Evolutionary conservation across 1,140 invertebrate species (phyloP).

Genomic region (Metaphire vulgaris): DNA sequence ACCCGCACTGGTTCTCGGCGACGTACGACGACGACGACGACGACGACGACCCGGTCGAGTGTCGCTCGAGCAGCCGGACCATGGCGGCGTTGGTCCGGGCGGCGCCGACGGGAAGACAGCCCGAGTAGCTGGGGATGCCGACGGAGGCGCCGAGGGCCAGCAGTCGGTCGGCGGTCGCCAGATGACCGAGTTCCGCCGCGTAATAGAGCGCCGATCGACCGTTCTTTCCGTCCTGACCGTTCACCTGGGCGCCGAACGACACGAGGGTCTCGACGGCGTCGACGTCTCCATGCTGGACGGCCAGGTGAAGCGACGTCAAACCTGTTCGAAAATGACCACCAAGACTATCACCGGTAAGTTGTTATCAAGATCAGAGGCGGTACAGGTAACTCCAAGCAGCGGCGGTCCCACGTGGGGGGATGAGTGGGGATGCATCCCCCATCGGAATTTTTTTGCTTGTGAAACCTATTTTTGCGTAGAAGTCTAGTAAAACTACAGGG

Average conservation of each 20-base stretch:
- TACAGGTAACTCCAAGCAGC: background rate
- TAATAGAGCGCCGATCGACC: background rate
- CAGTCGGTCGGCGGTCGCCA: background rate
- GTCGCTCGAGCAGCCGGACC: background rate
- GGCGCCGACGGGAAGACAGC: background rate
- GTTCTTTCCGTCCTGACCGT: background rate
- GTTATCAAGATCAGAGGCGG: too few species aligned
- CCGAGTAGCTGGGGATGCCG: background rate
- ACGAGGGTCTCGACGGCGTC: background rate
- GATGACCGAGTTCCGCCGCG: background rate
- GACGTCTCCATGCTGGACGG: background rate
- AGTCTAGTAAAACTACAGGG: too few species aligned
- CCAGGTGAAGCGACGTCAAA: background rate
- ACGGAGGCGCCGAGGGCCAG: background rate
- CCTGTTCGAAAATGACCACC: background rate
- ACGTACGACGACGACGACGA: too few species aligned
- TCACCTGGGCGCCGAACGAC: background rate
- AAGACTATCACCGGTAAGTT: too few species aligned
- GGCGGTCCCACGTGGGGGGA: background rate
- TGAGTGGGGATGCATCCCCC: too few species aligned
- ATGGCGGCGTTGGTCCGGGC: background rate
- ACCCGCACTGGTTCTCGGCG: too few species aligned
- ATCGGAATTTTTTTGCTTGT: too few species aligned
- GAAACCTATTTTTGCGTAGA: too few species aligned
- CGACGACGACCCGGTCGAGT: background rate